phyloP scores from a whole-genome alignment of 1,140 invertebrate species.

The Bombus picipes region DNA sequence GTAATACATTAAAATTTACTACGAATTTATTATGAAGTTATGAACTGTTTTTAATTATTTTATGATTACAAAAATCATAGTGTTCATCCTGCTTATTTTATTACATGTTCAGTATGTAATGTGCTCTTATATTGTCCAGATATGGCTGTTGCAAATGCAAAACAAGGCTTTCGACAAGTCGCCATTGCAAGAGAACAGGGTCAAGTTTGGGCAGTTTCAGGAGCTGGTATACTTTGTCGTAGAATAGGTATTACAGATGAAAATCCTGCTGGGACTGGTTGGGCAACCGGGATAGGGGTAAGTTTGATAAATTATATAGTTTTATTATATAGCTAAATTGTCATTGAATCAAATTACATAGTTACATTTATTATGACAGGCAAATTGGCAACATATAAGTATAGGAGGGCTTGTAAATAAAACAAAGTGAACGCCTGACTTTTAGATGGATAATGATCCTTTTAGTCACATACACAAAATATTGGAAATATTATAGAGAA shows the following conservation, averaged over 20 bases:
- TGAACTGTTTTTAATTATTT: neutral
- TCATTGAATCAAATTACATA: neutral
- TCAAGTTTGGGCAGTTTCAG: slow-evolving; percentile 89
- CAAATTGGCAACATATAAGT: slow-evolving; percentile 80
- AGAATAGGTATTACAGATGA: slow-evolving; percentile 88
- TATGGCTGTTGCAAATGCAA: slow-evolving; percentile 75
- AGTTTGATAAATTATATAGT: slow-evolving; percentile 63
- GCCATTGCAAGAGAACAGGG: slow-evolving; percentile 84
- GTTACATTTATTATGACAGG: slow-evolving; percentile 66
- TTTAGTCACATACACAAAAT: neutral
- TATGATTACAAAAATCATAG: neutral
- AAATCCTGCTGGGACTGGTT: slow-evolving; percentile 88
- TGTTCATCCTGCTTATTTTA: neutral
- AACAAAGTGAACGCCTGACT: slow-evolving; percentile 46
- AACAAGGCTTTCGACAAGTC: slow-evolving; percentile 86
- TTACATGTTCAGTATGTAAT: neutral
- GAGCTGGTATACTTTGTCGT: slow-evolving; percentile 88
- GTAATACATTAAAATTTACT: neutral
- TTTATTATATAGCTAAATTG: neutral
- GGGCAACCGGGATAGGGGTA: slow-evolving; percentile 89
- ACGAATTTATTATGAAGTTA: neutral
- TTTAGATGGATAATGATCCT: neutral
- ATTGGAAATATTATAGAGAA: slow-evolving; percentile 45
- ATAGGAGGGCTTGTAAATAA: slow-evolving; percentile 73
- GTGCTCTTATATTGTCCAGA: slow-evolving; percentile 63